These are phyloP conservation scores for Nicator chloris DNA, from an alignment of 2,113 vertebrate genomes.

Conservation along the genomic window DNA sequence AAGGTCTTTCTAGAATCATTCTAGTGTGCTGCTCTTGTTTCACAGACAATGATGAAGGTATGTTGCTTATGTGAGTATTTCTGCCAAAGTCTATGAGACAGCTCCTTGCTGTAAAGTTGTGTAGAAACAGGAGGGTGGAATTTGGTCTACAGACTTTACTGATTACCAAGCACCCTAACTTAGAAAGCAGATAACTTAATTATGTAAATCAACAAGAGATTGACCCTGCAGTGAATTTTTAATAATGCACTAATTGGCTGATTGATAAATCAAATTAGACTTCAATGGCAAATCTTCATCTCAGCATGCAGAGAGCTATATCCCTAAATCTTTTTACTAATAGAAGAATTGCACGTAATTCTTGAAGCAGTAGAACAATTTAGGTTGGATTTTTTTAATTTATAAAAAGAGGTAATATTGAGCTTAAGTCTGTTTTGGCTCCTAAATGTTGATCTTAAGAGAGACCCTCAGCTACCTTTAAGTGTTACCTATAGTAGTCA, in stretches of 20 bases:
- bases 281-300: conserved; percentile 43
- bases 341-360: background rate
- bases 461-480: background rate
- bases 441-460: conserved; percentile 29
- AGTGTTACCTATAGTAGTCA: background rate
- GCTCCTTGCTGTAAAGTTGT: background rate
- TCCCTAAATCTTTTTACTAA: conserved; percentile 11
- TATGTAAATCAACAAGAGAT: conserved; percentile 60
- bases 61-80: background rate
- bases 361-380: background rate
- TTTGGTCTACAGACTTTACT: background rate
- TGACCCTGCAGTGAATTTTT: conserved; percentile 62
- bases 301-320: conserved; percentile 35
- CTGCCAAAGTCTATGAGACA: background rate
- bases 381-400: background rate
- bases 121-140: background rate
- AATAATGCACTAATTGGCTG: conserved; percentile 66
- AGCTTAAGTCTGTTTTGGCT: conserved; percentile 20
- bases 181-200: conserved; percentile 53
- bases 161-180: background rate
- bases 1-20: background rate
- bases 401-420: conserved; percentile 14
- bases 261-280: conserved; percentile 68
- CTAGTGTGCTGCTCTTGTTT: background rate
- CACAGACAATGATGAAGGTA: background rate